phyloP scores from a whole-genome alignment of 2,113 vertebrate species.

The Epinephelus cyanopodus region DNA sequence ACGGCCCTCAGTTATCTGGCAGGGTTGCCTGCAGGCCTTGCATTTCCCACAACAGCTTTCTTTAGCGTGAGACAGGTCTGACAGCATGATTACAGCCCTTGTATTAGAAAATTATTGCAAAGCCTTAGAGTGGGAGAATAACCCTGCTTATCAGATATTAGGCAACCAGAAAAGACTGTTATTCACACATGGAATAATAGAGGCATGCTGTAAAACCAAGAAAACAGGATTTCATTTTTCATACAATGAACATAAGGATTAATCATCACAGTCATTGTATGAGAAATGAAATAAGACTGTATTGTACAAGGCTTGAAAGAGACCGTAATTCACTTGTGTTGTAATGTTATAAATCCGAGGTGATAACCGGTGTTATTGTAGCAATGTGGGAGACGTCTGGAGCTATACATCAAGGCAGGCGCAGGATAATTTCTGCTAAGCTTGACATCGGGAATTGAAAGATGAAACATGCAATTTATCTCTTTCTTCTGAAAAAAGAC shows the following conservation, averaged over 20 bases:
- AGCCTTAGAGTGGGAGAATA: slow-evolving; percentile 57
- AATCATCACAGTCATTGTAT: background rate
- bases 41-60: slow-evolving; percentile 55
- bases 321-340: slow-evolving; percentile 20
- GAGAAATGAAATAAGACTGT: background rate
- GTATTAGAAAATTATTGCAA: slow-evolving; percentile 69
- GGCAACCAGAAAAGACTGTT: slow-evolving; percentile 41
- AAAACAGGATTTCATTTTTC: slow-evolving; percentile 57
- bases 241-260: slow-evolving; percentile 45
- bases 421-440: slow-evolving; percentile 13
- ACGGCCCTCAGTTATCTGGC: slow-evolving; percentile 61
- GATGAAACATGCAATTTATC: slow-evolving; percentile 47
- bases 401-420: slow-evolving; percentile 9
- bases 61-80: slow-evolving; percentile 59
- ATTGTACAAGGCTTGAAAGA: slow-evolving; percentile 24
- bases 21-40: slow-evolving; percentile 59
- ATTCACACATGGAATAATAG: slow-evolving; percentile 65
- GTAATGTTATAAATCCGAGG: slow-evolving; percentile 35
- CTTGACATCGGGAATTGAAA: slow-evolving; percentile 34
- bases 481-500: slow-evolving; percentile 42
- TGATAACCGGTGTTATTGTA: slow-evolving; percentile 32
- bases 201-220: slow-evolving; percentile 50
- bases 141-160: slow-evolving; percentile 68
- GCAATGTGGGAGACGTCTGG: slow-evolving; percentile 3
- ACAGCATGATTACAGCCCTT: slow-evolving; percentile 66